Evolutionary conservation across 2,113 vertebrate species (phyloP), one percentile per base, ranked within the genome.

Genomic region (Speoplatyrhinus poulsoni): DNA sequence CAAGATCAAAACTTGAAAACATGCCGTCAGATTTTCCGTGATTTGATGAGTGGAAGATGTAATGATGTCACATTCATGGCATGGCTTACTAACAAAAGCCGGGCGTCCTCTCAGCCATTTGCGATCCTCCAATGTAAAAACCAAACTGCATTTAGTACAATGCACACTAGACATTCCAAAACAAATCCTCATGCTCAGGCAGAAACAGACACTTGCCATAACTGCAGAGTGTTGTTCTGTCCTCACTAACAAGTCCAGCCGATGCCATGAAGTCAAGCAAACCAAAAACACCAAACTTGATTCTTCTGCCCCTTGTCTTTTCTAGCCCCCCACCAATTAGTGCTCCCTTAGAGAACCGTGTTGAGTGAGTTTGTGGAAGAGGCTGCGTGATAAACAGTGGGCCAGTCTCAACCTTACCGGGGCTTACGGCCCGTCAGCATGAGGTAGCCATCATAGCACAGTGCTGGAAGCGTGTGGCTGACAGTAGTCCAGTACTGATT

Each of bases 371-470:
- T 33, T 36, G 64, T 26, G 76, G 59, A 54, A 13, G 32, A 55
- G 52, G 16, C 26, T 16, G 60, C 36, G 69, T 50, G 60, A 66
- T 33, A 60, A 67, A 65, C 53, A 63, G 57, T 76, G 74, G 82
- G 82, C 83, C 85, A 76, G 82, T 84, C 91, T 82, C 70, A 81
- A 91, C 91, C 96, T 99, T 98, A 99, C 96, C 95, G 66, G 91
- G 94, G 93, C 86, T 95, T 90, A 88, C 85, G 94, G 94, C 96
- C 95, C 86, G 88, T 90, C 93, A 97, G 93, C 90, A 79, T 93
- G 88, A 96, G 92, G 89, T 90, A 90, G 89, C 93, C 90, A 89
- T 98, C 94, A 85, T 87, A 90, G 82, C 96, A 93, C 91, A 97
- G 92, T 36, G 92, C 95, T 71, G 94, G 87, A 19, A 93, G 49